A percentile compares a stretch with the other conserved stretches of the same genome.
These are phyloP conservation scores for Mayetiola destructor DNA, from an alignment of 2,888 invertebrate genomes.

Conservation along the genomic window DNA sequence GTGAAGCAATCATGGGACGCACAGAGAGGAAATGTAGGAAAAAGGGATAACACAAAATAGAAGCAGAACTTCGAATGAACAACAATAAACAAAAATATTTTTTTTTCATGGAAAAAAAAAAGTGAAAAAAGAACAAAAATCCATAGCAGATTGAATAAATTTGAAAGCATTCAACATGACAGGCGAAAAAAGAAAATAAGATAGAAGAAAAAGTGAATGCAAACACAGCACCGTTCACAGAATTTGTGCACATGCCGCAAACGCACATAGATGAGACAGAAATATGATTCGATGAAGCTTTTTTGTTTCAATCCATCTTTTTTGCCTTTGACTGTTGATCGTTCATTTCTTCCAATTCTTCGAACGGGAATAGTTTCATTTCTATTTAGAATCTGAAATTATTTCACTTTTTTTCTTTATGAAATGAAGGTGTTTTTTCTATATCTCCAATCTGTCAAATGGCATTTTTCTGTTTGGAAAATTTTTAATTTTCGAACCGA, in stretches of 20 bases:
- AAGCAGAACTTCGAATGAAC: not conserved
- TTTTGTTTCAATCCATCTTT: not conserved
- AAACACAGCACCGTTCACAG: not conserved
- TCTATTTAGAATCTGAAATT: no score
- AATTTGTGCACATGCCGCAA: not conserved
- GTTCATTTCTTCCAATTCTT: not conserved
- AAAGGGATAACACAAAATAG: not conserved
- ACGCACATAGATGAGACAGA: not conserved
- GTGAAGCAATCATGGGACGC: not conserved
- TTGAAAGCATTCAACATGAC: not conserved
- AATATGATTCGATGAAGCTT: constrained; percentile 3
- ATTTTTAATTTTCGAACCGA: no score
- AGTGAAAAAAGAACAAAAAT: no score
- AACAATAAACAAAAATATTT: no score
- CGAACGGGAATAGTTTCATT: no score
- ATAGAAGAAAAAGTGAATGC: not conserved
- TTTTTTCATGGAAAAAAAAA: not conserved
- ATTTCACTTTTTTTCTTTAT: no score
- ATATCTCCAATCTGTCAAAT: no score
- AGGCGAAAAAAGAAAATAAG: not conserved
- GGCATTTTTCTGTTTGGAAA: no score
- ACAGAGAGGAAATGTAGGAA: constrained; percentile 1
- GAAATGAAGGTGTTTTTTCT: no score
- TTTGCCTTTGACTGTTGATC: not conserved
- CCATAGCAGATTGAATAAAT: constrained; percentile 10